Percentiles rank a stretch among this genome's conserved stretches.
Evolutionary conservation across 2,113 vertebrate species (phyloP).

Genomic region (Alouatta palliata): DNA sequence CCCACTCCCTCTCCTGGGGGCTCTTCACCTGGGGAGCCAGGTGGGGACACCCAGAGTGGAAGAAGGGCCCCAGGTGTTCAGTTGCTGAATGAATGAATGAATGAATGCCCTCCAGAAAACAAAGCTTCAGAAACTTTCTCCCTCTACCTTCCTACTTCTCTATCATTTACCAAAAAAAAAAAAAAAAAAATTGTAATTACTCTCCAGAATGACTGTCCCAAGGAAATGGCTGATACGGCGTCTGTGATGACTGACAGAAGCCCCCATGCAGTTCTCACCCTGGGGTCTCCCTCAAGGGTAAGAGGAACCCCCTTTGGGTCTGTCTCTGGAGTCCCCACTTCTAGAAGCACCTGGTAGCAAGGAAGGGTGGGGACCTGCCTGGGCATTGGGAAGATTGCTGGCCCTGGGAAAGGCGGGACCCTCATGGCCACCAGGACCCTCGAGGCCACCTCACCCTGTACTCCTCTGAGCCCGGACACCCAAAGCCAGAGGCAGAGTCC

Average conservation of each 20-base stretch:
- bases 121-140: neutral
- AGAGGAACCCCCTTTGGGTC: neutral
- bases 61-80: accelerated
- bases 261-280: neutral
- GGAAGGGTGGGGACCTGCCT: neutral
- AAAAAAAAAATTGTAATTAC: too few relatives aligned
- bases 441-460: neutral
- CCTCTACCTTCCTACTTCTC: neutral
- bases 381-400: accelerated
- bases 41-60: neutral
- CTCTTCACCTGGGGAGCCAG: neutral
- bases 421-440: accelerated
- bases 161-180: neutral
- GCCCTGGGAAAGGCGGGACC: too few relatives aligned
- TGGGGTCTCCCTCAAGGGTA: too few relatives aligned
- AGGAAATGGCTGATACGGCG: accelerated
- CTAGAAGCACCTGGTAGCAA: neutral
- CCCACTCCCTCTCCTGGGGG: neutral
- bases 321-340: neutral
- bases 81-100: neutral
- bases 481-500: neutral
- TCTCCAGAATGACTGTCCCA: neutral
- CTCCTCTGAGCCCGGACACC: neutral
- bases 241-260: neutral
- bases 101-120: neutral